Evolutionary conservation across 2,113 vertebrate species (phyloP).

Genomic region (Ursus arctos): DNA sequence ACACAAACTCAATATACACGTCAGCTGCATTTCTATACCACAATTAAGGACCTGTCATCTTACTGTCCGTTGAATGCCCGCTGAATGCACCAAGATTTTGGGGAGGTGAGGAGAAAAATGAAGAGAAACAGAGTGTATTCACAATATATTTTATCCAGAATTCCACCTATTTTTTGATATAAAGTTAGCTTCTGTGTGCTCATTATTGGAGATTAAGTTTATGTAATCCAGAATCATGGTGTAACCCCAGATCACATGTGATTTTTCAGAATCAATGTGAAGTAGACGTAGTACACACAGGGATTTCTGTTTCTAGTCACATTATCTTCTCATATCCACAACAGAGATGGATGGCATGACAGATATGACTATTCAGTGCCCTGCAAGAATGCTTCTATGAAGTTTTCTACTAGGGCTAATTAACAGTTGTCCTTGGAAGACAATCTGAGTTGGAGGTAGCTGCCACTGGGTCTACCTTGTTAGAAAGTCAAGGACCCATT

Average conservation of each 20-base stretch:
- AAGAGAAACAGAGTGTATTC: background rate
- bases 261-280: background rate
- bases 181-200: conserved; percentile 7
- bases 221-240: background rate
- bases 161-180: background rate
- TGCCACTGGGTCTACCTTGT: background rate
- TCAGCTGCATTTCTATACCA: no score
- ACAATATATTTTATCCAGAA: background rate
- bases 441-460: background rate
- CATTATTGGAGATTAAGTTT: background rate
- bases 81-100: no score
- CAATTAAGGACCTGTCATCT: background rate
- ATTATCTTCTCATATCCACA: background rate
- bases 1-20: no score
- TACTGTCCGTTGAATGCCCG: no score
- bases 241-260: background rate
- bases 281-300: background rate
- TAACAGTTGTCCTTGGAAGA: background rate
- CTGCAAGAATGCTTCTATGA: background rate
- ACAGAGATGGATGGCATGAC: conserved; percentile 1
- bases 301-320: background rate
- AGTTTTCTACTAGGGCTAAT: background rate
- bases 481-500: conserved; percentile 5
- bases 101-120: background rate
- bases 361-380: background rate